Conservation (phyloP, 2,113 vertebrate species). For the Rhadina sibilatrix region DNA sequence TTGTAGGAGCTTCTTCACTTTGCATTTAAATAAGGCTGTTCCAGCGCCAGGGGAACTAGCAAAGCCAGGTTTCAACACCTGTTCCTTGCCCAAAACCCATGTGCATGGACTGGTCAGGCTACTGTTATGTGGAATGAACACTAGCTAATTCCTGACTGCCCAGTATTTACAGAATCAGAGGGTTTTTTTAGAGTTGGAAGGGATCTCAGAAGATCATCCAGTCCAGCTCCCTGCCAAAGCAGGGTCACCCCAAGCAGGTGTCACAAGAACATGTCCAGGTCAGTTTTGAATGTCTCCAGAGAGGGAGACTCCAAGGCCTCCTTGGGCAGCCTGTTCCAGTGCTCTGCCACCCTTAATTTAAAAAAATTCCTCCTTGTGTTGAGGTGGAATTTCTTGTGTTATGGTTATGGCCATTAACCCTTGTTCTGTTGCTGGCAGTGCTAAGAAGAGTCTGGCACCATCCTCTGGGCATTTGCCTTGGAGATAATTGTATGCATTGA, state of each 20-base stretch:
- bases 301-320: fast-evolving
- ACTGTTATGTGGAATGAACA: background rate
- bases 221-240: background rate
- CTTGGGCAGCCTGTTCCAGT: background rate
- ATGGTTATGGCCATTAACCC: background rate
- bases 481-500: background rate
- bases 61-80: background rate
- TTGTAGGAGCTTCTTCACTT: background rate
- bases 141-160: background rate
- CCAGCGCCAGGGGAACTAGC: background rate
- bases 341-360: background rate
- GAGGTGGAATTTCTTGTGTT: background rate
- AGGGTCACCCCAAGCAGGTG: background rate
- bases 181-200: background rate
- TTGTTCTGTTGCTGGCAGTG: background rate
- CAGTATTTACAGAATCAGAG: background rate
- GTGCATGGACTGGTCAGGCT: background rate
- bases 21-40: background rate
- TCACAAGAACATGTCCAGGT: background rate
- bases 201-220: background rate
- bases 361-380: background rate
- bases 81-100: background rate
- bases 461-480: background rate
- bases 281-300: background rate
- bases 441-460: background rate